Evolutionary conservation across 1,140 invertebrate genomes (phyloP).

Genomic region (Saccostrea glomerata): DNA sequence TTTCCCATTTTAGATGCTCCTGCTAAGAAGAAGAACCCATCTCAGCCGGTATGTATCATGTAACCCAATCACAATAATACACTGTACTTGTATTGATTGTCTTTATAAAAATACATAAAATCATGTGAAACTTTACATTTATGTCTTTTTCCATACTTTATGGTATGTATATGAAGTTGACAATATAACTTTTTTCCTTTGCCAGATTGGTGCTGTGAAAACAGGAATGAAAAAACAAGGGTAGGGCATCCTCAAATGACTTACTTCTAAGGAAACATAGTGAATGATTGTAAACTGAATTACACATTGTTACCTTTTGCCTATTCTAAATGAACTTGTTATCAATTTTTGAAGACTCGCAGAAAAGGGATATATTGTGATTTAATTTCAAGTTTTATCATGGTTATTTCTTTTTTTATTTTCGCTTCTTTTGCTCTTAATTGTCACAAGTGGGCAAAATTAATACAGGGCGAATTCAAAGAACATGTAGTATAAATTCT

Average conservation of each 20-base stretch:
- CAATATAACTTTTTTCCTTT: neutral
- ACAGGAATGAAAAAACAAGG: constrained; percentile 51
- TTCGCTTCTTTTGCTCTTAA: no score
- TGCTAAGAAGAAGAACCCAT: constrained; percentile 54
- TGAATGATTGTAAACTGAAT: no score
- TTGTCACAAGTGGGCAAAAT: no score
- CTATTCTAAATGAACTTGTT: no score
- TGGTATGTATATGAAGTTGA: neutral
- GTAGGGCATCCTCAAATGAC: constrained; percentile 31
- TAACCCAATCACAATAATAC: neutral
- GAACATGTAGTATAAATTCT: no score
- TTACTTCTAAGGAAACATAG: neutral
- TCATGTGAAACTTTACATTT: neutral
- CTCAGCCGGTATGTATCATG: constrained; percentile 33
- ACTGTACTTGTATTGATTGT: neutral
- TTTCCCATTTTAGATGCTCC: constrained; percentile 35
- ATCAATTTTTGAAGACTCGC: no score
- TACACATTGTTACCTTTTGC: no score
- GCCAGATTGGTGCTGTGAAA: constrained; percentile 26
- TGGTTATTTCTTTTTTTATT: no score
- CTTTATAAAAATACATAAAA: neutral
- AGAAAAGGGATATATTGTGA: no score
- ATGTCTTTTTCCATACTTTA: neutral
- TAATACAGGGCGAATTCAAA: no score
- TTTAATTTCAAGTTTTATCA: no score